phyloP scores from a whole-genome alignment of 2,888 invertebrate genomes.

The Himalopsyche japonica region DNA sequence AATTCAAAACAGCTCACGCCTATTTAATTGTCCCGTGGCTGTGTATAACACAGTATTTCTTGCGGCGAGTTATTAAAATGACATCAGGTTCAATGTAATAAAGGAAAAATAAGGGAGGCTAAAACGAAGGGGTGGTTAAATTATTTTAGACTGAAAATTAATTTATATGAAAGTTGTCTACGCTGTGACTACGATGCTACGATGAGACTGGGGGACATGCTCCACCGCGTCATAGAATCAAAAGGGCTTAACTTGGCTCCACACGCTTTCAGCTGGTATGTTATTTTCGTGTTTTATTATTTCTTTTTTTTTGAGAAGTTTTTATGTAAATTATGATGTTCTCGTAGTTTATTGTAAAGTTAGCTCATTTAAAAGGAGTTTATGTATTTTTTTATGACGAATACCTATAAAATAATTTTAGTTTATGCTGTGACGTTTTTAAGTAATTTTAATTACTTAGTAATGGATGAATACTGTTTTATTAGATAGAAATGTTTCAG shows the following conservation, averaged over 20 bases:
- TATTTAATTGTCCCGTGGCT: neutral
- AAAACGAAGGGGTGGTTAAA: neutral
- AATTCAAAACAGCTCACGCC: neutral
- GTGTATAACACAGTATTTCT: neutral
- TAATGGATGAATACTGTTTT: too few species aligned
- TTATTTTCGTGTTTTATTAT: too few species aligned
- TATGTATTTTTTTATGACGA: too few species aligned
- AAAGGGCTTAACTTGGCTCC: neutral
- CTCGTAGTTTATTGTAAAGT: too few species aligned
- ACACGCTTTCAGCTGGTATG: too few species aligned
- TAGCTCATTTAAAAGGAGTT: too few species aligned
- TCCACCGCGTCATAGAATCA: neutral
- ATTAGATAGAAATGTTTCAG: too few species aligned
- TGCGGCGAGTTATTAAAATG: neutral
- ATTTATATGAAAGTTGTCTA: neutral
- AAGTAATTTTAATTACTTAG: too few species aligned
- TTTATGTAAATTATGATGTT: too few species aligned
- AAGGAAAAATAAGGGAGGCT: neutral
- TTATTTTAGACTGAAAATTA: conserved; percentile 1
- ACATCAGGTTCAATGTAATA: neutral
- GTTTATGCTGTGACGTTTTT: too few species aligned
- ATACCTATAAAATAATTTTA: too few species aligned
- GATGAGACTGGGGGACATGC: neutral
- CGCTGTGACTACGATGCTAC: neutral
- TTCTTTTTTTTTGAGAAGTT: too few species aligned